Evolutionary conservation across 2,113 vertebrate genomes (phyloP).

Genomic region (Cryptotis parvus): DNA sequence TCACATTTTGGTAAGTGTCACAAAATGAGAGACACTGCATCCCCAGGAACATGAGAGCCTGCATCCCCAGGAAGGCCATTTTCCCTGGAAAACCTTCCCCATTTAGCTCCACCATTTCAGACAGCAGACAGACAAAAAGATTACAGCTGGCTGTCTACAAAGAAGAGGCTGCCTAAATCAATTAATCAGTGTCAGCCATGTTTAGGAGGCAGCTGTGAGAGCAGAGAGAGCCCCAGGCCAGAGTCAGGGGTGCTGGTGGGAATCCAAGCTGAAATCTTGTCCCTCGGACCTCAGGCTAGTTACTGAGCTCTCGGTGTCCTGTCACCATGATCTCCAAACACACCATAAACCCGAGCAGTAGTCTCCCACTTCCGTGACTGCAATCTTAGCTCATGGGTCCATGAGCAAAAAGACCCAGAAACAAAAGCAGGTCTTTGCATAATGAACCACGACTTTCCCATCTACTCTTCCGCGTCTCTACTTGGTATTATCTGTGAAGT

Average conservation of each 20-base stretch:
- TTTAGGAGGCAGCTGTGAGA: background rate
- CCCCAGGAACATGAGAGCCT: background rate
- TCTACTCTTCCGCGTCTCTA: background rate
- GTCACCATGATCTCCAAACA: background rate
- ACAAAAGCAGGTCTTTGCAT: background rate
- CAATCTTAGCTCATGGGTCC: background rate
- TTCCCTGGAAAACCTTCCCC: background rate
- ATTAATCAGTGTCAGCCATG: background rate
- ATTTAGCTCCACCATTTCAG: background rate
- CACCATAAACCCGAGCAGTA: background rate
- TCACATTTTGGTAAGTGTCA: background rate
- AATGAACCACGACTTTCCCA: background rate
- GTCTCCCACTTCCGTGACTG: background rate
- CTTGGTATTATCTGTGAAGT: background rate
- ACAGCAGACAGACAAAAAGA: conserved; percentile 31
- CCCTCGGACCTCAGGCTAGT: background rate
- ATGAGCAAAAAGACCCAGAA: background rate
- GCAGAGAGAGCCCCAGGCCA: background rate
- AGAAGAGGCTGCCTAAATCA: conserved; percentile 45
- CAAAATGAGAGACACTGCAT: background rate
- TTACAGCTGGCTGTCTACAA: conserved; percentile 45
- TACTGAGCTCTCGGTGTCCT: background rate
- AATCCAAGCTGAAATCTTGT: background rate
- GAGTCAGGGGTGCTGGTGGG: background rate
- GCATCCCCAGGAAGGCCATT: background rate